phyloP scores from a whole-genome alignment of 2,113 vertebrate genomes.

The Chinchilla lanigera region DNA sequence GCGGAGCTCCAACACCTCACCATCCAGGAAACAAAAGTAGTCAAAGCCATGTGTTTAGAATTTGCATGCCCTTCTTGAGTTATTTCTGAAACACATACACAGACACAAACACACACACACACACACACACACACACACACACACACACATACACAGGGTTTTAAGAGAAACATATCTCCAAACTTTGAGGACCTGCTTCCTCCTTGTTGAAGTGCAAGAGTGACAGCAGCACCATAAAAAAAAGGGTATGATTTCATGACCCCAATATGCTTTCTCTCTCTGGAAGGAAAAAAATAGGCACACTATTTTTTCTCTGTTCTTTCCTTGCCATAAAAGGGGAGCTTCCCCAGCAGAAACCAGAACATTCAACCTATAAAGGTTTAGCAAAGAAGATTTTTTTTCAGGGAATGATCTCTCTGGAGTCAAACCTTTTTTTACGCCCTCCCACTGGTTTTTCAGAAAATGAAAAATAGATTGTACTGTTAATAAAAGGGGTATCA shows the following conservation, averaged over 20 bases:
- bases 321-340: not conserved
- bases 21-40: not conserved
- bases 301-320: not conserved
- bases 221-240: not conserved
- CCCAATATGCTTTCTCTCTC: not conserved
- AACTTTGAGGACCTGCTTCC: not conserved
- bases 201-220: not conserved
- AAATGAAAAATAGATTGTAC: constrained; percentile 23
- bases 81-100: not conserved
- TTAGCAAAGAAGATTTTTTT: not conserved
- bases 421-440: not conserved
- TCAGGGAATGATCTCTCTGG: not conserved
- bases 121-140: not conserved
- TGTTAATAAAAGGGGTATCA: not conserved
- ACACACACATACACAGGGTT: not conserved
- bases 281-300: not conserved
- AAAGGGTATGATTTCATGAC: not conserved
- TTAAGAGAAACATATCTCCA: constrained; percentile 11
- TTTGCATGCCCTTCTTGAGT: not conserved
- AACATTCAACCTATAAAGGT: not conserved
- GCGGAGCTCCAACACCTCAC: accelerated
- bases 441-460: not conserved
- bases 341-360: not conserved
- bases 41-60: not conserved
- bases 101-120: not conserved